phyloP scores from a whole-genome alignment of 2,113 vertebrate genomes.

The Regulus satrapa region DNA sequence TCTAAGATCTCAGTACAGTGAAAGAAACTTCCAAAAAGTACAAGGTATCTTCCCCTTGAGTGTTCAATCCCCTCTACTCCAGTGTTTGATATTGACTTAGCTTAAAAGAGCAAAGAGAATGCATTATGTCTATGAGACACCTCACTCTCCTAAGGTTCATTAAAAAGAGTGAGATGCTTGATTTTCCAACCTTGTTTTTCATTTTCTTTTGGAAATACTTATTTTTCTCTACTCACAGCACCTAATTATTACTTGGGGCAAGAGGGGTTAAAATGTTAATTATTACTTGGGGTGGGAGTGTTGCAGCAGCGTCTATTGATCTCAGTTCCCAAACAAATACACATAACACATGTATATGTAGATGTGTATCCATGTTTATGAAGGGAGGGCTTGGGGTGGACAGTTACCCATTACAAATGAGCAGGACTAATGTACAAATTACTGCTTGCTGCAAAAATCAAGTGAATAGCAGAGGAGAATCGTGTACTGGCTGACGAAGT shows the following conservation, averaged over 20 bases:
- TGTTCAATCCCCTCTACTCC: neutral
- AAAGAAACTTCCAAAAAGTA: neutral
- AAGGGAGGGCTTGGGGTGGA: neutral
- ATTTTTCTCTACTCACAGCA: neutral
- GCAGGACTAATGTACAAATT: constrained; percentile 54
- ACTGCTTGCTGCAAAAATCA: constrained; percentile 47
- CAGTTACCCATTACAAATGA: constrained; percentile 9
- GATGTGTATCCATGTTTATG: neutral
- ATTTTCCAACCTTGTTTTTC: neutral
- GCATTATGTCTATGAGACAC: neutral
- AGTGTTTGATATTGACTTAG: neutral
- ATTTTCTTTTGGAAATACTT: neutral
- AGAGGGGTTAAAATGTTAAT: neutral
- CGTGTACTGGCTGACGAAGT: neutral
- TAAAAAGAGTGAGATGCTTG: neutral
- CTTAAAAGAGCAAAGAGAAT: constrained; percentile 5
- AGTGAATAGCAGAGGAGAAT: constrained; percentile 17
- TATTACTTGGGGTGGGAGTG: neutral
- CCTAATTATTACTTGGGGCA: neutral
- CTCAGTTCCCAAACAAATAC: neutral
- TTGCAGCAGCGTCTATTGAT: neutral
- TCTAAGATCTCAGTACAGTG: neutral
- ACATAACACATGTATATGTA: neutral
- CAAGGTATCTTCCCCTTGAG: neutral
- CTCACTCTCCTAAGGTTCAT: neutral